A percentile compares a stretch with the other conserved stretches of the same genome.
phyloP scores from a whole-genome alignment of 2,113 vertebrate species.

The Acrocephalus kingi region DNA sequence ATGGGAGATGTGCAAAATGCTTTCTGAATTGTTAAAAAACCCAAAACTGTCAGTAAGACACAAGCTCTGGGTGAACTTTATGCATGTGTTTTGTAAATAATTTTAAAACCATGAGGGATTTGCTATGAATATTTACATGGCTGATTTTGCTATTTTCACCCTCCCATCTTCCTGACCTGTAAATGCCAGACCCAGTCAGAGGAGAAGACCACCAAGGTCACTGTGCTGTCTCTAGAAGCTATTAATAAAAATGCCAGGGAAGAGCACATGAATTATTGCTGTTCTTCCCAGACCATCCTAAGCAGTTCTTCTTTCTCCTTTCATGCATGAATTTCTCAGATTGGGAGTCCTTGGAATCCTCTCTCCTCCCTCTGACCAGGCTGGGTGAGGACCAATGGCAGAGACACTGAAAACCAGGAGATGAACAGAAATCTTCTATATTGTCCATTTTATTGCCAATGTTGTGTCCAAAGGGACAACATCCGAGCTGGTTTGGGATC shows the following conservation, averaged over 20 bases:
- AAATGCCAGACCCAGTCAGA: neutral
- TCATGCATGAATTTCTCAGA: neutral
- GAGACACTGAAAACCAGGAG: neutral
- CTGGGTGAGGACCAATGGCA: neutral
- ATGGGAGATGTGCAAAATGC: neutral
- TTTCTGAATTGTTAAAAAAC: neutral
- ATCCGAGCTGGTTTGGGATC: neutral
- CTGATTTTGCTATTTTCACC: neutral
- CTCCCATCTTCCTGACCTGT: neutral
- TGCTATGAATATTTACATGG: neutral
- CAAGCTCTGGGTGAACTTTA: neutral
- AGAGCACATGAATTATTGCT: neutral
- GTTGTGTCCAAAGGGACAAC: neutral
- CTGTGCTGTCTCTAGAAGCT: neutral
- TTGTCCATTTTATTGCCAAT: neutral
- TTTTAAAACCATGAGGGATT: neutral
- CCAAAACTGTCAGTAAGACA: neutral
- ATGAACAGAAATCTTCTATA: neutral
- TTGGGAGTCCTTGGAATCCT: neutral
- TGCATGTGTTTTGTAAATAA: neutral
- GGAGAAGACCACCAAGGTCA: neutral
- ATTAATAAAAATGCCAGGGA: neutral
- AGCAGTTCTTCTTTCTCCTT: neutral
- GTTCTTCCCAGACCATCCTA: neutral
- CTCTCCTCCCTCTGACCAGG: neutral